phyloP scores from a whole-genome alignment of 2,888 invertebrate species.

The Napeogenes sylphis region DNA sequence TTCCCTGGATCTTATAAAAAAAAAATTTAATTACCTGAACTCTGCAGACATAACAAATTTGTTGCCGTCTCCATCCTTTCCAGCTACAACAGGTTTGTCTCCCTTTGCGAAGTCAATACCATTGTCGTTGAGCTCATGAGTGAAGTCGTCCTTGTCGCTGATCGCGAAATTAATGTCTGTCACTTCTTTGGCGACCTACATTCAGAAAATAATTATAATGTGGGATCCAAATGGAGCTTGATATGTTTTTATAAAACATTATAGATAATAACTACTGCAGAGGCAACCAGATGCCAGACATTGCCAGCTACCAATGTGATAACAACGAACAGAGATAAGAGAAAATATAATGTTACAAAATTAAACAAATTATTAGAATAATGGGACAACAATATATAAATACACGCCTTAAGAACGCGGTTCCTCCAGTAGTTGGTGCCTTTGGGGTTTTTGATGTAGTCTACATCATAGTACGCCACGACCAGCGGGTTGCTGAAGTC shows the following conservation, averaged over 20 bases:
- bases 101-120: conserved; percentile 91
- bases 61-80: conserved; percentile 87
- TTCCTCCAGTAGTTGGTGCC: conserved; percentile 99
- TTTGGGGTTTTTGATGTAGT: conserved; percentile 97
- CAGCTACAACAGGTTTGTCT: conserved; percentile 93
- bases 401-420: conserved; percentile 88
- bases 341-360: too few species aligned
- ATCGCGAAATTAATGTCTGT: conserved; percentile 89
- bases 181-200: conserved; percentile 83
- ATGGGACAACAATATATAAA: neutral
- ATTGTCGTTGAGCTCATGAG: conserved; percentile 95
- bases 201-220: neutral
- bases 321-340: too few species aligned
- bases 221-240: neutral
- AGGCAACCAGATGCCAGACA: too few species aligned
- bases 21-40: conserved; percentile 82
- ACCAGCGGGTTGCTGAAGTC: conserved; percentile 94
- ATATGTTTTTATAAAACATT: too few species aligned
- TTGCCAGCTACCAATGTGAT: too few species aligned
- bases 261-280: too few species aligned
- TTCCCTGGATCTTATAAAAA: neutral
- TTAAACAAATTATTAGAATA: too few species aligned
- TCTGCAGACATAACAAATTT: conserved; percentile 94
- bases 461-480: conserved; percentile 94
- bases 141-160: conserved; percentile 95